A percentile compares a stretch with the other conserved stretches of the same genome.
Conservation (phyloP, 2,797 vertebrate species). For the Monodelphis domestica region DNA sequence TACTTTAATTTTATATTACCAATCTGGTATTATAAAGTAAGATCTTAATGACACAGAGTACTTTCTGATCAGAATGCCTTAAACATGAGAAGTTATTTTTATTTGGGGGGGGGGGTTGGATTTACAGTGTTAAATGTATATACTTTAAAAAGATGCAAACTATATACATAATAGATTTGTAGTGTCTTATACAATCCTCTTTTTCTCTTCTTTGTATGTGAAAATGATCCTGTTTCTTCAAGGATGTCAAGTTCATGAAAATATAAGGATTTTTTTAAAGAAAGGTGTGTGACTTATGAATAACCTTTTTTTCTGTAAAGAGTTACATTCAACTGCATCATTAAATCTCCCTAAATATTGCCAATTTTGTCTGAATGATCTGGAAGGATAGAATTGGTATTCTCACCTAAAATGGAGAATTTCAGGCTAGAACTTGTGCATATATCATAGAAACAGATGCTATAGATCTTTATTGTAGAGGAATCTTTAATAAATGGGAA, state of each 20-base stretch:
- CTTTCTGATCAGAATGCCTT: not conserved
- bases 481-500: conserved; percentile 9
- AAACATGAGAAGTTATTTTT: not conserved
- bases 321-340: conserved; percentile 17
- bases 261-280: not conserved
- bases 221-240: not conserved
- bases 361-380: conserved; percentile 2
- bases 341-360: conserved; percentile 24
- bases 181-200: not conserved
- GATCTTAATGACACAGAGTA: not conserved
- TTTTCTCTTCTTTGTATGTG: not conserved
- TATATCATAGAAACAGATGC: conserved; percentile 24
- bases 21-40: not conserved
- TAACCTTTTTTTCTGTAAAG: not conserved
- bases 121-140: not conserved
- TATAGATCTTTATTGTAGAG: conserved; percentile 1
- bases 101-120: too few relatives aligned
- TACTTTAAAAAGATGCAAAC: not conserved
- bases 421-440: conserved; percentile 10
- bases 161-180: not conserved
- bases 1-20: not conserved
- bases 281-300: not conserved
- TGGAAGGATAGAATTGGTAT: conserved; percentile 12
- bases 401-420: conserved; percentile 18
- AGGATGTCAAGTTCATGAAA: not conserved